A percentile compares a stretch with the other conserved stretches of the same genome.
Conservation (phyloP, 2,797 vertebrate genomes). For the Liparis tanakae region DNA sequence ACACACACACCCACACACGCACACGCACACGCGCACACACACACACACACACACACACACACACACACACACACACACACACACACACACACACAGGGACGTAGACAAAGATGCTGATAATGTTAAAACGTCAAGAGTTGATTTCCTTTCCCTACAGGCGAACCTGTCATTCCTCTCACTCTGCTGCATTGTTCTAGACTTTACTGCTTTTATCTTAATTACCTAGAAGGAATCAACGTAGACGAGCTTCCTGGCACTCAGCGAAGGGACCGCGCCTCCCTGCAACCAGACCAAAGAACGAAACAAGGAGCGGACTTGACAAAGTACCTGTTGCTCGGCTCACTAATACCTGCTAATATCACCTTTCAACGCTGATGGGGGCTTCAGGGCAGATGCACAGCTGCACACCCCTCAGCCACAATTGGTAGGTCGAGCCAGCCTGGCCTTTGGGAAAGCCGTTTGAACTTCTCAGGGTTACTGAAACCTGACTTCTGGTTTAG, state of each 20-base stretch:
- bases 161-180: background rate
- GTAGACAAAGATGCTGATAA: background rate
- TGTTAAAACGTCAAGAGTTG: background rate
- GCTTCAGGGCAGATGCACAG: constrained; percentile 73
- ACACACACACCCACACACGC: no score
- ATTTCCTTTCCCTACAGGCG: background rate
- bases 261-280: constrained; percentile 17
- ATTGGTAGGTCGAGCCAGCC: constrained; percentile 63
- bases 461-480: constrained; percentile 61
- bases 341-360: constrained; percentile 75
- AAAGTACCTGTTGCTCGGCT: constrained; percentile 67
- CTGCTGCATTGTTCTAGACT: constrained; percentile 6
- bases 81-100: background rate
- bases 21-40: background rate
- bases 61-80: background rate
- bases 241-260: constrained; percentile 30
- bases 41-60: background rate
- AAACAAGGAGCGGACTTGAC: constrained; percentile 59
- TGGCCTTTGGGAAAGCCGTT: constrained; percentile 60
- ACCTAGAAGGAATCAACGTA: constrained; percentile 24
- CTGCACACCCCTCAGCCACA: constrained; percentile 70
- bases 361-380: constrained; percentile 72
- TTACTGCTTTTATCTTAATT: constrained; percentile 4
- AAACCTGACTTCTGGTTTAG: constrained; percentile 44
- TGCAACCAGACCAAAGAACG: constrained; percentile 33